phyloP scores from a whole-genome alignment of 2,888 invertebrate genomes.

The Clunio marinus region DNA sequence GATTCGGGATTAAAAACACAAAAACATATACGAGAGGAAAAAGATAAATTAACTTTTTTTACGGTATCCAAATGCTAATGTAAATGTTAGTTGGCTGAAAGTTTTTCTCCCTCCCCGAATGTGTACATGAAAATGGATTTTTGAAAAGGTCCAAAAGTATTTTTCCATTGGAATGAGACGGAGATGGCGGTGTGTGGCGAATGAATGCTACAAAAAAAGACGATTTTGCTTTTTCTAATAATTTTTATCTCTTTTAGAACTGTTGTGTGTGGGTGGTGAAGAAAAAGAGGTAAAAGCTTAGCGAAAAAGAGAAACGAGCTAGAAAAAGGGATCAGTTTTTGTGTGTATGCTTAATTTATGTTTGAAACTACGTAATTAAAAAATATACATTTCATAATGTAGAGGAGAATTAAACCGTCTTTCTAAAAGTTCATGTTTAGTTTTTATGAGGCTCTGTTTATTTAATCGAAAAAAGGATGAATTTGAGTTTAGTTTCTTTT shows the following conservation, averaged over 20 bases:
- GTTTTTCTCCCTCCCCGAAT: not conserved
- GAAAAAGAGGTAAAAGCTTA: not conserved
- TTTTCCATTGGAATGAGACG: not conserved
- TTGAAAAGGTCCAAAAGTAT: slow-evolving; percentile 22
- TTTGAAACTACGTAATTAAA: slow-evolving; percentile 19
- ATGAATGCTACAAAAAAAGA: not conserved
- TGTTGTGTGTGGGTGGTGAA: not conserved
- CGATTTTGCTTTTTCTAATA: slow-evolving; percentile 18
- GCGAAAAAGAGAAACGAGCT: not conserved
- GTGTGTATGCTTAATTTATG: slow-evolving; percentile 14
- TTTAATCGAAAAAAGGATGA: slow-evolving; percentile 2
- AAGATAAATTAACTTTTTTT: slow-evolving; percentile 35
- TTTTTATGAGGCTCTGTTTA: not conserved
- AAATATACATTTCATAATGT: slow-evolving; percentile 10
- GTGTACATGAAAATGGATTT: slow-evolving; percentile 17
- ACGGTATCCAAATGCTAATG: slow-evolving; percentile 22
- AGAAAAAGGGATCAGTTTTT: not conserved
- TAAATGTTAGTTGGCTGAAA: slow-evolving; percentile 11
- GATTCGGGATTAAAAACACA: slow-evolving; percentile 25
- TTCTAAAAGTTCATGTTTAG: not conserved
- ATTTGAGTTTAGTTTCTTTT: not conserved
- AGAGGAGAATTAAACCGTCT: not conserved
- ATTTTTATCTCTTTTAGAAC: slow-evolving; percentile 19
- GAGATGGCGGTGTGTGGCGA: not conserved
- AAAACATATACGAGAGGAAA: slow-evolving; percentile 15